Evolutionary conservation across 2,797 vertebrate species (phyloP).

Genomic region (Pseudochaenichthys georgianus): DNA sequence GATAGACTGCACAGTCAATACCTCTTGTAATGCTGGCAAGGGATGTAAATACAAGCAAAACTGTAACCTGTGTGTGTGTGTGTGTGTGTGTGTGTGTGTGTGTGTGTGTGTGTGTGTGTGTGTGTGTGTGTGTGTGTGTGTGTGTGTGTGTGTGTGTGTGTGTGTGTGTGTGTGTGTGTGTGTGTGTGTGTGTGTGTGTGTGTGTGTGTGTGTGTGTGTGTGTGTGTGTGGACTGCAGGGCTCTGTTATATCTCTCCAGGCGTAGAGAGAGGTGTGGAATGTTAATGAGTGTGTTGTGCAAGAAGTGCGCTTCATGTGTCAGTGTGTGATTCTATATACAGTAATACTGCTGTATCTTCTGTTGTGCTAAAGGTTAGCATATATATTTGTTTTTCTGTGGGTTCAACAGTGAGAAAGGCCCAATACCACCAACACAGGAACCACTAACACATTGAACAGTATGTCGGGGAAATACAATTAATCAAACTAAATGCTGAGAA

Average conservation of each 20-base stretch:
- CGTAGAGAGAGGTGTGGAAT: conserved; percentile 16
- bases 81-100: background rate
- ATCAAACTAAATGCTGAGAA: background rate
- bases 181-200: too few species aligned
- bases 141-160: too few species aligned
- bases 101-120: too few species aligned
- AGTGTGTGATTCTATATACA: conserved; percentile 27
- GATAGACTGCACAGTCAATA: conserved; percentile 66
- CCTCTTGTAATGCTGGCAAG: conserved; percentile 48
- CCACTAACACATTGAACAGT: background rate
- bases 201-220: too few species aligned
- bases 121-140: too few species aligned
- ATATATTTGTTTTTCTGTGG: background rate
- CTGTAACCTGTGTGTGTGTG: background rate
- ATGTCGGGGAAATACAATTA: background rate
- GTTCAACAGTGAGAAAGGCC: conserved; percentile 7
- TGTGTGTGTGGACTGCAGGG: background rate
- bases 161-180: too few species aligned
- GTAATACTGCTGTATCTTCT: background rate
- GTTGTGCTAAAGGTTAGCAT: conserved; percentile 8
- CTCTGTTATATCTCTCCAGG: conserved; percentile 24
- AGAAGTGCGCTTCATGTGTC: background rate
- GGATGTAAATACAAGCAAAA: conserved; percentile 58
- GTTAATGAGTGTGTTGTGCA: conserved; percentile 27
- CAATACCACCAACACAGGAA: background rate